These are phyloP conservation scores for Aphis gossypii DNA, from an alignment of 1,140 invertebrate genomes.

Conservation along the genomic window DNA sequence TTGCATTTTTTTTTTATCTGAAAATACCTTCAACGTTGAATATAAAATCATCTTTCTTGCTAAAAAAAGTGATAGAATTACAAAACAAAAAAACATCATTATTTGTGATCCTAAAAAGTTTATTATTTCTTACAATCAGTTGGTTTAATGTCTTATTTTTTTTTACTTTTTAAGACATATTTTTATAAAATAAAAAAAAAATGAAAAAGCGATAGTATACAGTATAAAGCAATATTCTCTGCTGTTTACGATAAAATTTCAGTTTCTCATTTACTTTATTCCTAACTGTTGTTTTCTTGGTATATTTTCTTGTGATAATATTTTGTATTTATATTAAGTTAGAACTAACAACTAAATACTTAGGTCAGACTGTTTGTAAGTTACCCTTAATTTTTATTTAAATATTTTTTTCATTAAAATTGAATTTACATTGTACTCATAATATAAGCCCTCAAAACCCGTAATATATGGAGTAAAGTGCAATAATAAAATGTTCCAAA, in stretches of 20 bases:
- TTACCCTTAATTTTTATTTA: neutral
- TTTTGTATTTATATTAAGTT: neutral
- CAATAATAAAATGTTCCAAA: no score
- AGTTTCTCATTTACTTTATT: neutral
- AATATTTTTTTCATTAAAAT: neutral
- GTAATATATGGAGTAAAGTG: neutral
- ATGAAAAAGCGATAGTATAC: neutral
- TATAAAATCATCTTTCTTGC: neutral
- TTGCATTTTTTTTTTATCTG: neutral
- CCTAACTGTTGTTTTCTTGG: neutral
- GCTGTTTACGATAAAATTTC: neutral
- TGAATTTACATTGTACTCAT: neutral
- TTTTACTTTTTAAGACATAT: neutral
- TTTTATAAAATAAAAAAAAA: neutral
- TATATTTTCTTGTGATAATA: neutral
- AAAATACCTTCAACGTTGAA: neutral
- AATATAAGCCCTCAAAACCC: neutral
- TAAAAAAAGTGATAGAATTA: neutral
- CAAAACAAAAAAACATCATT: neutral
- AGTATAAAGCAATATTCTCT: neutral
- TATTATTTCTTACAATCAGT: neutral
- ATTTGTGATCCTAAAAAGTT: neutral
- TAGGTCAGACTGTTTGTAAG: neutral
- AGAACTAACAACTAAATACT: neutral
- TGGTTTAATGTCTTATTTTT: neutral